A percentile compares a stretch with the other conserved stretches of the same genome.
Evolutionary conservation across 2,113 vertebrate genomes (phyloP).

Genomic region (Barbus barbus): DNA sequence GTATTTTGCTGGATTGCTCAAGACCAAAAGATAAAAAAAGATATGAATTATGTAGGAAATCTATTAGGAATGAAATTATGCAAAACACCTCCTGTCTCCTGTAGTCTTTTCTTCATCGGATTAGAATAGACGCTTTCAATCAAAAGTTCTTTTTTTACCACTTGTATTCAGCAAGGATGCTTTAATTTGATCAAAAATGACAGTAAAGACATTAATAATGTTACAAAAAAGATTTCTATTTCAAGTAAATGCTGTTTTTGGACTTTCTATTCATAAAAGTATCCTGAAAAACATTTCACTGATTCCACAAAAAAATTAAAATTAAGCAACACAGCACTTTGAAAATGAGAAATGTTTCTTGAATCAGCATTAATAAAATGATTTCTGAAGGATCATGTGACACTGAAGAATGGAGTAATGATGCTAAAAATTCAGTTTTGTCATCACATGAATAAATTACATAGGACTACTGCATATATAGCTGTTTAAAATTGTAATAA

Average conservation of each 20-base stretch:
- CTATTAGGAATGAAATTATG: slow-evolving; percentile 61
- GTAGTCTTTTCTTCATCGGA: not conserved
- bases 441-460: not conserved
- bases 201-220: not conserved
- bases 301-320: not conserved
- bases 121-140: not conserved
- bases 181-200: not conserved
- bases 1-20: slow-evolving; percentile 66
- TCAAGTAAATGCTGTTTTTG: not conserved
- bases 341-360: too few relatives aligned
- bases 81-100: slow-evolving; percentile 56
- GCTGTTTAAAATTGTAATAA: not conserved
- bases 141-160: not conserved
- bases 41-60: slow-evolving; percentile 52
- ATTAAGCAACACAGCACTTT: too few relatives aligned
- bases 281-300: not conserved
- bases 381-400: too few relatives aligned
- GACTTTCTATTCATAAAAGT: not conserved
- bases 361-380: too few relatives aligned
- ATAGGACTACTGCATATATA: too few relatives aligned
- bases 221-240: not conserved
- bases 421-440: not conserved
- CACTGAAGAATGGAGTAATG: not conserved
- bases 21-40: slow-evolving; percentile 63
- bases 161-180: not conserved